Evolutionary conservation across 1,140 invertebrate species (phyloP), one percentile per base, ranked within the genome.

Genomic region (Neoseiulus cucumeris): DNA sequence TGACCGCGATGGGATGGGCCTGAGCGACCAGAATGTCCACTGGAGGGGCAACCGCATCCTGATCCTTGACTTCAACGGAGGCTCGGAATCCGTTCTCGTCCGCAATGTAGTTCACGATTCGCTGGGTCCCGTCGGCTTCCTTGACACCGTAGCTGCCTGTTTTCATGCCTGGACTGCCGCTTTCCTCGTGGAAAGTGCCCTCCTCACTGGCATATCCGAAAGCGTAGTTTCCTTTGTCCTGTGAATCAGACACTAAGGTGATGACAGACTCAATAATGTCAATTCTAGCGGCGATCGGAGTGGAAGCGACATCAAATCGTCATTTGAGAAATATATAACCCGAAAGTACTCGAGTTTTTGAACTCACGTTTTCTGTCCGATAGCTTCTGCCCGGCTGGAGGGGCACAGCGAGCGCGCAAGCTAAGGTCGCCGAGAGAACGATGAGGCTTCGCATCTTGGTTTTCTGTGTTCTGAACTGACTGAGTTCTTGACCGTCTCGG

Each of bases 71-170:
- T 9, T 59, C 51, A 25, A 59, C 51, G n/a, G 51, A 59, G 25
- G 51, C 51, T 25, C 51, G 51, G 22, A 59, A 59, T 1, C 51
- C 51, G 22, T 59, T 59, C 22, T 59, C 51, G 33, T 59, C 51
- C 12, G 51, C 51, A 25, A 59, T 25, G 22, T 59, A 59, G 22
- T 59, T 59, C 14, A 59, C 51, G 14, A 59, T 4, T 5, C 51
- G 51, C 51, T 59, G n/a, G 22, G n/a, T 59, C 14, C 51, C 51
- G 9, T 59, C 51, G 4, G 51, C 17, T 59, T 59, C 17, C 9
- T 25, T 59, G 51, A 59, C 51, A 25, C 51, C 51, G 22, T 59
- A 59, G 25, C 25, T 25, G 22, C 51, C 51, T 12, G 22, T 25
- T 25, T 59, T 59, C 51, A 59, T 9, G 17, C 51, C 51, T 12